These are phyloP conservation scores for Yponomeuta evonymella DNA, from an alignment of 2,888 invertebrate species.

Conservation along the genomic window DNA sequence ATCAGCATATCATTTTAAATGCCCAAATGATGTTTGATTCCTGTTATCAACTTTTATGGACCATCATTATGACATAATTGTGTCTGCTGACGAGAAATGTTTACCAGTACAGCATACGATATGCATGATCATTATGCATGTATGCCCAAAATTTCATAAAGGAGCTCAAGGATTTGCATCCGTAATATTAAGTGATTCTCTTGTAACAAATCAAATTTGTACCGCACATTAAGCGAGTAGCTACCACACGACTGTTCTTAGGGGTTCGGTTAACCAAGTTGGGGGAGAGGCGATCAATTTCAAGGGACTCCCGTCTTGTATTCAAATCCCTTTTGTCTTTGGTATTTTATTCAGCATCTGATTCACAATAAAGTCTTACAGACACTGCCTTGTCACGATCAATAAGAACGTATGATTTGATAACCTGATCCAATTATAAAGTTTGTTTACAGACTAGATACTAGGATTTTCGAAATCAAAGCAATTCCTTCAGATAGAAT, in stretches of 20 bases:
- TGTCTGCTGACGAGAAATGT: not conserved
- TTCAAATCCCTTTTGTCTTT: conserved; percentile 73
- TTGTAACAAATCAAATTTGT: conserved; percentile 64
- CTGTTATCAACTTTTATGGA: not conserved
- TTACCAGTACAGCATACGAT: too few species aligned
- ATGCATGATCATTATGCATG: not conserved
- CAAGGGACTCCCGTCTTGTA: conserved; percentile 56
- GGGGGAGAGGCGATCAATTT: conserved; percentile 71
- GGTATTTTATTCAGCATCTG: conserved; percentile 60
- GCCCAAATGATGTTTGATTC: not conserved
- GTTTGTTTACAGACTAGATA: not conserved
- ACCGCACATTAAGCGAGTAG: conserved; percentile 50
- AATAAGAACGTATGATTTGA: conserved; percentile 9
- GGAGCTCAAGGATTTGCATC: conserved; percentile 13
- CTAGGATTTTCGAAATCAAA: too few species aligned
- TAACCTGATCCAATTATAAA: not conserved
- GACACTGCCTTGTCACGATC: conserved; percentile 20
- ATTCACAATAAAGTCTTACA: conserved; percentile 49
- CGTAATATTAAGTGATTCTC: conserved; percentile 25
- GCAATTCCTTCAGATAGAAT: too few species aligned
- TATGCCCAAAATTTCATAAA: not conserved
- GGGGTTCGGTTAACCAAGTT: conserved; percentile 65
- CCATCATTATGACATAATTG: not conserved
- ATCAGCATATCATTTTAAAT: conserved; percentile 40
- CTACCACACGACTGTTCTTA: conserved; percentile 34